A percentile compares a stretch with the other conserved stretches of the same genome.
Conservation (phyloP, 2,797 vertebrate species). For the Botia kubotai region DNA sequence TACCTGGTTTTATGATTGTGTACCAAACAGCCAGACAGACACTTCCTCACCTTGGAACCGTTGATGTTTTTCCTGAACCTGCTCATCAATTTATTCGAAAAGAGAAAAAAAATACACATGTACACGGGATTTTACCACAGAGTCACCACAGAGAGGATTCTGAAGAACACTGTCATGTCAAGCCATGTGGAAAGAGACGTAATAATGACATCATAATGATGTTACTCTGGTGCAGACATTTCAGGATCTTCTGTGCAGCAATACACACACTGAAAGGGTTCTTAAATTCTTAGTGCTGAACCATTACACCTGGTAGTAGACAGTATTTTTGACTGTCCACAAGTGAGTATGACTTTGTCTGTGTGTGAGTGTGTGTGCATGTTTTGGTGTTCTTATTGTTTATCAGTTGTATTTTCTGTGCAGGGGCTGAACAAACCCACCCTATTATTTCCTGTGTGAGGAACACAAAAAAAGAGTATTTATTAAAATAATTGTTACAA, state of each 20-base stretch:
- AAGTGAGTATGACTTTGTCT: constrained; percentile 43
- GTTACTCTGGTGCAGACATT: constrained; percentile 21
- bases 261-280: constrained; percentile 32
- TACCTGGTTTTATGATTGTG: constrained; percentile 53
- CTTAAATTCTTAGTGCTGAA: constrained; percentile 34
- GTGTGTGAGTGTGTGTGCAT: constrained; percentile 60
- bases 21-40: constrained; percentile 42
- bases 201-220: constrained; percentile 28
- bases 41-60: constrained; percentile 42
- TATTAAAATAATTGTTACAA: constrained; percentile 83
- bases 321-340: constrained; percentile 62
- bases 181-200: background rate
- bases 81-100: constrained; percentile 14
- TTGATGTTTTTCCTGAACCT: constrained; percentile 27
- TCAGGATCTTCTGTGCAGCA: constrained; percentile 9
- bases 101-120: constrained; percentile 22
- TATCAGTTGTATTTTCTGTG: constrained; percentile 71
- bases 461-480: constrained; percentile 81
- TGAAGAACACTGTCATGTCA: constrained; percentile 28
- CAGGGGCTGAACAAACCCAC: constrained; percentile 69
- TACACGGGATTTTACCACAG: background rate
- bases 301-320: constrained; percentile 49
- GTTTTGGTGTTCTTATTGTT: constrained; percentile 59
- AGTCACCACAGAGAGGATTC: background rate
- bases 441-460: constrained; percentile 71